A percentile compares a stretch with the other conserved stretches of the same genome.
Evolutionary conservation across 2,113 vertebrate species (phyloP).

Genomic region (Carassius carassius): DNA sequence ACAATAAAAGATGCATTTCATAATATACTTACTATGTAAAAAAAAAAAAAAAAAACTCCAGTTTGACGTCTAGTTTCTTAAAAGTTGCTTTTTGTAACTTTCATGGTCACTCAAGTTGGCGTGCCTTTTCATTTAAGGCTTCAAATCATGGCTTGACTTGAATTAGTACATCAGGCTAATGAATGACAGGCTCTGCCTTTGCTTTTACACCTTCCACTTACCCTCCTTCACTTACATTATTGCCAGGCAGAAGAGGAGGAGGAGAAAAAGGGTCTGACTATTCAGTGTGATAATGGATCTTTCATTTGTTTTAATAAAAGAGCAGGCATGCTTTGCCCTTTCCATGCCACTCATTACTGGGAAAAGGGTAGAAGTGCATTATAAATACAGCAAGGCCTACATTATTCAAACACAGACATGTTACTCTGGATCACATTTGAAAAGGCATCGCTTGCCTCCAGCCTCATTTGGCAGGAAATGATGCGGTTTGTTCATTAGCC

Average conservation of each 20-base stretch:
- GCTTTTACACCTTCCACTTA: conserved; percentile 9
- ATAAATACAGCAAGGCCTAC: conserved; percentile 45
- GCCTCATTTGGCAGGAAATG: conserved; percentile 27
- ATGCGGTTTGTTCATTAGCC: conserved; percentile 37
- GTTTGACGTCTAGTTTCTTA: neutral
- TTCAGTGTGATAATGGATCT: conserved; percentile 58
- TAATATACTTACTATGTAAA: neutral
- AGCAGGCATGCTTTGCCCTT: conserved; percentile 40
- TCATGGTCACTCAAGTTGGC: neutral
- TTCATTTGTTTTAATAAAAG: conserved; percentile 62
- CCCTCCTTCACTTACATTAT: conserved; percentile 46
- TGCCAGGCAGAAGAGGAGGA: neutral
- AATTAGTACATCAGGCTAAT: conserved; percentile 12
- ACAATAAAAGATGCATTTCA: neutral
- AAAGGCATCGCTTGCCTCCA: conserved; percentile 40
- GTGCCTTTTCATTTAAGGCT: neutral
- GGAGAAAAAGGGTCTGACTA: conserved; percentile 3
- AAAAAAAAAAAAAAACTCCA: neutral
- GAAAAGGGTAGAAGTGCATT: conserved; percentile 47
- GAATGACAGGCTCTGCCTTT: conserved; percentile 33
- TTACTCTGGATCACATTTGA: conserved; percentile 34
- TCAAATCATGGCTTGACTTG: neutral
- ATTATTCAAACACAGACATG: conserved; percentile 48
- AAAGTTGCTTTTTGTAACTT: neutral
- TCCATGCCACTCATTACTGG: conserved; percentile 48